Conservation (phyloP, 2,888 invertebrate genomes). For the Amiota minor region DNA sequence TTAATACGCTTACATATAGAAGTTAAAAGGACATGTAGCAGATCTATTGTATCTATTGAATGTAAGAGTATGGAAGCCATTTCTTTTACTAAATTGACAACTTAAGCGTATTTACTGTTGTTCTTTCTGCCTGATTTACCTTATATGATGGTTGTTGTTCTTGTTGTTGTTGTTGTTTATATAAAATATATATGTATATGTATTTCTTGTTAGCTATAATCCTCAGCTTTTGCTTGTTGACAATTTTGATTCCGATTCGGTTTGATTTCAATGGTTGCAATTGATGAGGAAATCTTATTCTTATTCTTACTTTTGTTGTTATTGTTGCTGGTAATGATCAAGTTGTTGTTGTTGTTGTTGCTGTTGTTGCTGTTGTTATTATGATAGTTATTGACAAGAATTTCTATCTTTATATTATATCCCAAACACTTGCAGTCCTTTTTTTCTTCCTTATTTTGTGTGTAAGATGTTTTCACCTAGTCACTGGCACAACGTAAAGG, state of each 20-base stretch:
- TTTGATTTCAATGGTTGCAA: conserved; percentile 1
- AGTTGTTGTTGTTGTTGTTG: conserved; percentile 16
- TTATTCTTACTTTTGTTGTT: conserved; percentile 25
- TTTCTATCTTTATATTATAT: too few relatives aligned
- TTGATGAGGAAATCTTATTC: not conserved
- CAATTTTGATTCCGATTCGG: conserved; percentile 32
- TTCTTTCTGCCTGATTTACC: conserved; percentile 54
- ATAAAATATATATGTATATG: conserved; percentile 38
- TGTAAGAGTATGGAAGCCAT: not conserved
- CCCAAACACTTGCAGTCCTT: not conserved
- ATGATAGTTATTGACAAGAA: conserved; percentile 22
- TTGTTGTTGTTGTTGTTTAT: conserved; percentile 40
- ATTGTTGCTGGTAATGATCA: conserved; percentile 24
- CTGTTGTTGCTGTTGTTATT: conserved; percentile 14
- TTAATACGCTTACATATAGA: not conserved
- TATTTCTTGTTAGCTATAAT: conserved; percentile 46
- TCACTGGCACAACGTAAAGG: not conserved
- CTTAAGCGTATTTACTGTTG: conserved; percentile 45
- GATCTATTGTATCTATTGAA: conserved; percentile 7
- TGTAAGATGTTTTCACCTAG: not conserved
- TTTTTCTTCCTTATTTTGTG: not conserved
- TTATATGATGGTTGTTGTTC: conserved; percentile 40
- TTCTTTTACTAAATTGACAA: conserved; percentile 43
- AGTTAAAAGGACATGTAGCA: not conserved
- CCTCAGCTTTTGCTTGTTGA: conserved; percentile 39